Conservation (phyloP, 2,113 vertebrate genomes). For the Potamarius usumacintae region DNA sequence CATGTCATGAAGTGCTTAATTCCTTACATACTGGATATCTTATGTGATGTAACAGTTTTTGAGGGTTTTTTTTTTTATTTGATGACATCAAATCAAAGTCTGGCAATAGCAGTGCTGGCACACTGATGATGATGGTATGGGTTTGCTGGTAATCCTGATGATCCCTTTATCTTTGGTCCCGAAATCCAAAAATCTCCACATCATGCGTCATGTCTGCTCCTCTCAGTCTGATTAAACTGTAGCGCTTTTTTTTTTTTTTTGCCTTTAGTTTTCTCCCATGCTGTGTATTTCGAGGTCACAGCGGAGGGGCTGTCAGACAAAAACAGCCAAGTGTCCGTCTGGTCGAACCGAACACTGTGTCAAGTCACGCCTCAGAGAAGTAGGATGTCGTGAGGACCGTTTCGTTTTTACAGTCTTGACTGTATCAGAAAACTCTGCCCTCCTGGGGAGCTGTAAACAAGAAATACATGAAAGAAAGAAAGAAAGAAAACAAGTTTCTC, state of each 20-base stretch:
- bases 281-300: conserved; percentile 15
- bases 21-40: too few relatives aligned
- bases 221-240: neutral
- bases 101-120: neutral
- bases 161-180: neutral
- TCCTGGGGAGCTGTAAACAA: conserved; percentile 29
- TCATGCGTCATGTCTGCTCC: neutral
- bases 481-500: conserved; percentile 35
- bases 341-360: conserved; percentile 1
- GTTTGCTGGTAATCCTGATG: neutral
- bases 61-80: neutral
- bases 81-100: neutral
- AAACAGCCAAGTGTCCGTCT: neutral
- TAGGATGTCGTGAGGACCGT: conserved; percentile 7
- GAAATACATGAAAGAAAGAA: neutral
- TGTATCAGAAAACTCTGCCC: conserved; percentile 38
- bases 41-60: neutral
- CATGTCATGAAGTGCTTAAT: too few relatives aligned
- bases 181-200: neutral
- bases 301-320: conserved; percentile 27
- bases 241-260: conserved; percentile 7
- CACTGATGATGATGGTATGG: neutral
- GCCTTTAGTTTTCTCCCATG: neutral
- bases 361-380: conserved; percentile 34
- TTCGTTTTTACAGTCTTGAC: conserved; percentile 32